These are phyloP conservation scores for Stictonetta naevosa DNA, from an alignment of 2,113 vertebrate genomes.

Conservation along the genomic window DNA sequence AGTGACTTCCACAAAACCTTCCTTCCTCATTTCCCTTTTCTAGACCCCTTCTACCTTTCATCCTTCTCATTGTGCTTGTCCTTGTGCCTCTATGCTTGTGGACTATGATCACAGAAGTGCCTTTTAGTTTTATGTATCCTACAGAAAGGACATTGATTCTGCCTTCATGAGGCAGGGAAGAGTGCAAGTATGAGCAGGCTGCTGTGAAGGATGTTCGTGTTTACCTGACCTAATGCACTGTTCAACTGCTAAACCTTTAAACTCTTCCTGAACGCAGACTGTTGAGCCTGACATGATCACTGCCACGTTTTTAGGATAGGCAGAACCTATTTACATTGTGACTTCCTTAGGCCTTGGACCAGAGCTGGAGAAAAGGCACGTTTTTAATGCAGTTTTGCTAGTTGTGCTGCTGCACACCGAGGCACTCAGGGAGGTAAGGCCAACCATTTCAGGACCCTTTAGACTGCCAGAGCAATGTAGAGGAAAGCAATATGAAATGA, in stretches of 20 bases:
- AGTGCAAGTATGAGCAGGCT: fast-evolving
- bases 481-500: not conserved
- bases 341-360: not conserved
- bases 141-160: fast-evolving
- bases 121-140: not conserved
- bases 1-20: not conserved
- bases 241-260: not conserved
- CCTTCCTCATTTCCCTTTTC: not conserved
- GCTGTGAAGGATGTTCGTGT: fast-evolving
- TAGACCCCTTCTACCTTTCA: not conserved
- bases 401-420: not conserved
- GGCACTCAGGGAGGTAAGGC: fast-evolving
- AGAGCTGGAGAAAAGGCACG: not conserved
- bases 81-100: fast-evolving
- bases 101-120: not conserved
- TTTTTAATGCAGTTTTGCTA: not conserved
- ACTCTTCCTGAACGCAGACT: not conserved
- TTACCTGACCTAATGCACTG: not conserved
- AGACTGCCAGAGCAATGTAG: not conserved
- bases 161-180: fast-evolving
- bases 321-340: not conserved
- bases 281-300: not conserved
- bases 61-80: not conserved
- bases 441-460: not conserved
- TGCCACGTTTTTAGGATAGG: not conserved